Evolutionary conservation across 2,113 vertebrate genomes (phyloP), one percentile per base, ranked within the genome.

Genomic region (Eulacestoma nigropectus): DNA sequence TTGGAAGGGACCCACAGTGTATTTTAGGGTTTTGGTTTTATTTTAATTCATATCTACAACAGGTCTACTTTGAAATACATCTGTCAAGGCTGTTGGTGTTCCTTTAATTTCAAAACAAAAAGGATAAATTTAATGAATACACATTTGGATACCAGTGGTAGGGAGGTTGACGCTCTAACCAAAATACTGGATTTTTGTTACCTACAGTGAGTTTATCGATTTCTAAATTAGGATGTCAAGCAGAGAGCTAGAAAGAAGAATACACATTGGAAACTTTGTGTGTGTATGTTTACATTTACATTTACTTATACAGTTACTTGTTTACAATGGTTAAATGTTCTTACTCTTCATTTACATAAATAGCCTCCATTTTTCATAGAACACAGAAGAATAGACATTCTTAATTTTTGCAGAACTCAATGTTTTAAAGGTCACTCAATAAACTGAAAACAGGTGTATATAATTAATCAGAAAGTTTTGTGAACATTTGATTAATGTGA

Each of bases 401-500:
- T 64, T 73, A 55, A 77, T 91, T 93, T 82, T 33, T 68, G 39
- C 46, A 67, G 53, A 82, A 85, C 3, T 59, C 39, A 49, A 13
- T 29, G 21, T 74, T 92, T 76, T 27, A 93, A 94, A 84, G 17
- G 27, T 81, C 50, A 84, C 18, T 84, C 21, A 65, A 47, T 80
- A 79, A 63, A 10, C 44, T 70, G 69, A 84, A 91, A 88, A 55
- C 2, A 12, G 57, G 9, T 49, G n/a, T 33, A 53, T 49, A 76
- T 76, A 88, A 93, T 93, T 87, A 95, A 84, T 89, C 78, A 68
- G 23, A 87, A 93, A 84, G 4, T 60, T 77, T 90, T 92, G n/a
- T 90, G 90, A 96, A 86, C 3, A 64, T 76, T 89, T 93, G 88
- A 95, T 94, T 91, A 84, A 90, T 53, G 19, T 81, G 81, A 67